phyloP scores from a whole-genome alignment of 2,888 invertebrate species.

The Cephus rjabovi region DNA sequence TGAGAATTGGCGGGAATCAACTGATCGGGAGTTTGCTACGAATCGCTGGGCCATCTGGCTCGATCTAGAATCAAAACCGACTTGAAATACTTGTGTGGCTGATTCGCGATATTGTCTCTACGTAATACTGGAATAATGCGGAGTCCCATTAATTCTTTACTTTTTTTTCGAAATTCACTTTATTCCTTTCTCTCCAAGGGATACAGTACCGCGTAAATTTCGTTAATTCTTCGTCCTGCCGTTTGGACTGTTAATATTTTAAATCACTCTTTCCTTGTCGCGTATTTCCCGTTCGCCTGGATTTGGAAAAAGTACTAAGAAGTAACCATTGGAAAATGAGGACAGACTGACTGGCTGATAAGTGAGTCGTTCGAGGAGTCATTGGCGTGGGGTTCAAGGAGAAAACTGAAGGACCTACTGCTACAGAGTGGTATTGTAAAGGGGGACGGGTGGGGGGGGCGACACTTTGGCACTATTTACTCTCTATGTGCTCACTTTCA shows the following conservation, averaged over 20 bases:
- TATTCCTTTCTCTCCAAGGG: neutral
- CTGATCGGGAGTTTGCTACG: neutral
- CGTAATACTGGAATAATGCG: slow-evolving; percentile 29
- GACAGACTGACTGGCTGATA: neutral
- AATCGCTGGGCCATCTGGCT: neutral
- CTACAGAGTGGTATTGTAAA: neutral
- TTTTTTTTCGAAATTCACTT: slow-evolving; percentile 6
- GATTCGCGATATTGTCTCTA: neutral
- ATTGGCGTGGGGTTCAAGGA: neutral
- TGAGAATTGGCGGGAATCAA: neutral
- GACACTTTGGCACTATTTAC: slow-evolving; percentile 39
- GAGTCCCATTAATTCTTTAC: slow-evolving; percentile 19
- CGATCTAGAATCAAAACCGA: neutral
- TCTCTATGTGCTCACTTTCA: slow-evolving; percentile 20
- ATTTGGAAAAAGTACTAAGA: neutral
- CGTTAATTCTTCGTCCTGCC: neutral
- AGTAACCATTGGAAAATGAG: neutral
- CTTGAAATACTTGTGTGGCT: neutral
- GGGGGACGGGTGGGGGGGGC: slow-evolving; percentile 14
- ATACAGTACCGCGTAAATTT: neutral
- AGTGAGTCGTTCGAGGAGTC: neutral
- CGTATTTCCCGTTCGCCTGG: neutral
- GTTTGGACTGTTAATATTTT: neutral
- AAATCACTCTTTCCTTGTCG: neutral
- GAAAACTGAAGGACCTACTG: neutral